Evolutionary conservation across 2,888 invertebrate species (phyloP).

Genomic region (Hoplodrina blanda): DNA sequence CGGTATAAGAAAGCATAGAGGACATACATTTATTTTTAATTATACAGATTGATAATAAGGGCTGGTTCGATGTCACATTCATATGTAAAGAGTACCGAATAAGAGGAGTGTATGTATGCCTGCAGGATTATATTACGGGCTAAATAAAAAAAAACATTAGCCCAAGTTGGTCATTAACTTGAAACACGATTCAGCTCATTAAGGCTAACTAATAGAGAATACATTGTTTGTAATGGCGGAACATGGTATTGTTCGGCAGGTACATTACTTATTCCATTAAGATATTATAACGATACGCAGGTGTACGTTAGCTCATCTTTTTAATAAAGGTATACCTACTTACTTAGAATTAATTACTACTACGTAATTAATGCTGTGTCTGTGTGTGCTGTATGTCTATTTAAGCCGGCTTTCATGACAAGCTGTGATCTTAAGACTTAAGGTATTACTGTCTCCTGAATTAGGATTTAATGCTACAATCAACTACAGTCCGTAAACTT

Average conservation of each 20-base stretch:
- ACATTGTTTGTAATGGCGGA: slow-evolving; percentile 2
- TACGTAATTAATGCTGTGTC: neutral
- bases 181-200: slow-evolving; percentile 12
- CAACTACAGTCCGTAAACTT: too few species aligned
- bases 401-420: neutral
- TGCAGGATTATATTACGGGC: neutral
- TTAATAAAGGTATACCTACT: neutral
- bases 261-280: slow-evolving; percentile 31
- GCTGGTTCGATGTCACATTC: too few species aligned
- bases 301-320: slow-evolving; percentile 9
- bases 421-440: neutral
- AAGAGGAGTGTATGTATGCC: neutral
- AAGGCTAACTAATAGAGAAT: slow-evolving; percentile 5
- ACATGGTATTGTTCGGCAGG: neutral
- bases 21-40: too few species aligned
- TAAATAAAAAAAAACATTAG: neutral
- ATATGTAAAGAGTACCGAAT: too few species aligned
- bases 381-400: neutral
- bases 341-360: slow-evolving; percentile 19
- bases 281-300: slow-evolving; percentile 13
- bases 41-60: too few species aligned
- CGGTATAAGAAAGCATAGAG: too few species aligned
- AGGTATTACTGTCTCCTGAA: neutral
- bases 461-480: neutral
- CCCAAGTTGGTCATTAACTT: slow-evolving; percentile 16